These are phyloP conservation scores for Chaenogobius annularis DNA, from an alignment of 2,113 vertebrate genomes.

Conservation along the genomic window DNA sequence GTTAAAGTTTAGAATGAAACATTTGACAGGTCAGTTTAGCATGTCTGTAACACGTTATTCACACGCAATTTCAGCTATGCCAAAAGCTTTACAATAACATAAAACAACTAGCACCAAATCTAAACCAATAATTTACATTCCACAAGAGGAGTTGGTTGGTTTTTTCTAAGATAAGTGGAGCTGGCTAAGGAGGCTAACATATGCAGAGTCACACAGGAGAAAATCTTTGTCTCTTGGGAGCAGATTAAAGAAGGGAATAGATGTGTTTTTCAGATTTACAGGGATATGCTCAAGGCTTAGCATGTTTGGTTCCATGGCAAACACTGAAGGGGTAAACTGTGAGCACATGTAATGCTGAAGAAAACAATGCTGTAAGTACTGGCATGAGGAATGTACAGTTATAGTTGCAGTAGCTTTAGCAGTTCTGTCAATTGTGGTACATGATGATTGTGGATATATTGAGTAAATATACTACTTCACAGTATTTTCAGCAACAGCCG, in stretches of 20 bases:
- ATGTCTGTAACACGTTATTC: conserved; percentile 6
- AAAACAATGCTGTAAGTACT: not conserved
- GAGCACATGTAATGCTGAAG: not conserved
- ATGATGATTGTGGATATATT: too few relatives aligned
- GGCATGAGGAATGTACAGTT: not conserved
- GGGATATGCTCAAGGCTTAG: conserved; percentile 29
- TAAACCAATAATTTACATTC: conserved; percentile 39
- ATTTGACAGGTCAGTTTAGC: conserved; percentile 10
- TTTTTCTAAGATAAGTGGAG: conserved; percentile 48
- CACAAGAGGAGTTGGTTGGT: conserved; percentile 35
- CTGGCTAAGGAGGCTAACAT: conserved; percentile 49
- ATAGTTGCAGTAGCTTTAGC: too few relatives aligned
- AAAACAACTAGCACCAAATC: conserved; percentile 7
- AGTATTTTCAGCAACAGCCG: too few relatives aligned
- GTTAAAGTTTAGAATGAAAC: conserved; percentile 13
- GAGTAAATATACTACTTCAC: too few relatives aligned
- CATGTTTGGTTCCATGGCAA: not conserved
- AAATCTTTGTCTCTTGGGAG: conserved; percentile 50
- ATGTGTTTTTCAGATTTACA: conserved; percentile 44
- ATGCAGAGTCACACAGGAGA: conserved; percentile 49
- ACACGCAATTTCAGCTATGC: conserved; percentile 15
- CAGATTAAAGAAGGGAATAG: conserved; percentile 54
- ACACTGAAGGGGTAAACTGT: not conserved
- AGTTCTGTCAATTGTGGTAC: too few relatives aligned
- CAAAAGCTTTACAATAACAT: not conserved